These are phyloP conservation scores for Caenorhabditis sulstoni DNA, from an alignment of 2,888 invertebrate genomes.

Conservation along the genomic window DNA sequence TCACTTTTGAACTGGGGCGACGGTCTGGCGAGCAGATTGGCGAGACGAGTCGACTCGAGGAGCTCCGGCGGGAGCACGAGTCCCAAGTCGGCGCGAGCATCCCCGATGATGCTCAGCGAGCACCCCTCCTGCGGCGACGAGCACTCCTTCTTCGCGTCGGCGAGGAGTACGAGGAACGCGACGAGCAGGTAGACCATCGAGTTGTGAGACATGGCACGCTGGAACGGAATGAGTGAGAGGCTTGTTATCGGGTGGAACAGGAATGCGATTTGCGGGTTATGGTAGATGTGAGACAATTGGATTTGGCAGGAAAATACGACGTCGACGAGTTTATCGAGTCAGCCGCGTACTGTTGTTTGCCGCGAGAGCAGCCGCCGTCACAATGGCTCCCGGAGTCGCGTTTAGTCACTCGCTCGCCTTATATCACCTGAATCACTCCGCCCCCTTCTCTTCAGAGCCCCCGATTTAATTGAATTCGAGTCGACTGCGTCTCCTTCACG, in stretches of 20 bases:
- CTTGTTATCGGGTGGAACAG: not conserved
- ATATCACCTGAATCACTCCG: constrained; percentile 35
- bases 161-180: constrained; percentile 2
- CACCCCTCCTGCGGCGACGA: constrained; percentile 16
- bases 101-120: not conserved
- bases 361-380: not conserved
- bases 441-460: constrained; percentile 13
- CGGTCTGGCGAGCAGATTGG: constrained; percentile 40
- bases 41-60: constrained; percentile 47
- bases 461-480: constrained; percentile 34
- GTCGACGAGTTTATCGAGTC: constrained; percentile 25
- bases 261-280: constrained; percentile 11
- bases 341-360: constrained; percentile 31
- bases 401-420: constrained; percentile 32
- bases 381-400: not conserved
- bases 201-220: constrained; percentile 14
- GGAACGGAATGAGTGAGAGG: constrained; percentile 6
- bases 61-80: constrained; percentile 52
- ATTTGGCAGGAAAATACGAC: constrained; percentile 13
- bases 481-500: constrained; percentile 27
- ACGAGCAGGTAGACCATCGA: constrained; percentile 23
- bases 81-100: constrained; percentile 34
- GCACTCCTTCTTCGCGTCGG: constrained; percentile 28
- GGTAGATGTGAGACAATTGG: constrained; percentile 13
- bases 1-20: constrained; percentile 50